These are phyloP conservation scores for Helarctos malayanus DNA, from an alignment of 2,797 vertebrate species.

Conservation along the genomic window DNA sequence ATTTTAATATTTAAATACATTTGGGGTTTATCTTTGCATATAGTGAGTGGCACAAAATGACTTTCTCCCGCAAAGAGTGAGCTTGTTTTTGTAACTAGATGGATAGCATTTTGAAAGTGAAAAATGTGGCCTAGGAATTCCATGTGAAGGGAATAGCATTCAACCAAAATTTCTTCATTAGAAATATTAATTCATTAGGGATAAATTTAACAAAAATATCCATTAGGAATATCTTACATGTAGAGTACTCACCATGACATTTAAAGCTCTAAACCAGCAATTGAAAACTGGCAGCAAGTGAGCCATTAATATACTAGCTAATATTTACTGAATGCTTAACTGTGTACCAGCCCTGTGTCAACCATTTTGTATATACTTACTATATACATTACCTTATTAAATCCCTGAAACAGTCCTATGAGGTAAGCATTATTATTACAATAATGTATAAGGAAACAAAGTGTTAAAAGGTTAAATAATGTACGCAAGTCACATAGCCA, in stretches of 20 bases:
- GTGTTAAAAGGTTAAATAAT: neutral
- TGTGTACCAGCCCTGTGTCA: neutral
- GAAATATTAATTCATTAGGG: neutral
- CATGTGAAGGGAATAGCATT: neutral
- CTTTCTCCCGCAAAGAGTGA: neutral
- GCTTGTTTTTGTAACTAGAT: neutral
- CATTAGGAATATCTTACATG: neutral
- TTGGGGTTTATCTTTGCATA: neutral
- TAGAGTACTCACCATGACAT: neutral
- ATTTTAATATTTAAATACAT: constrained; percentile 7
- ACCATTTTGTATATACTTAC: neutral
- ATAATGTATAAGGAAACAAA: neutral
- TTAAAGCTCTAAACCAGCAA: neutral
- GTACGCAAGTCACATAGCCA: neutral
- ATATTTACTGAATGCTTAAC: neutral
- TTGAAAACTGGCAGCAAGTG: neutral
- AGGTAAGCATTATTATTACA: neutral
- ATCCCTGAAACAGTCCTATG: neutral
- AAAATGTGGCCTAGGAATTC: neutral
- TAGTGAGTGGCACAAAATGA: neutral
- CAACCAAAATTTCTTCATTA: neutral
- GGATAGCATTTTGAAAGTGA: constrained; percentile 16
- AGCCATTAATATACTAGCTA: neutral
- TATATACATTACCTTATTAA: neutral
- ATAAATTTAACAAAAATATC: constrained; percentile 33